Conservation (phyloP, 2,113 vertebrate species). For the Pteronura brasiliensis region DNA sequence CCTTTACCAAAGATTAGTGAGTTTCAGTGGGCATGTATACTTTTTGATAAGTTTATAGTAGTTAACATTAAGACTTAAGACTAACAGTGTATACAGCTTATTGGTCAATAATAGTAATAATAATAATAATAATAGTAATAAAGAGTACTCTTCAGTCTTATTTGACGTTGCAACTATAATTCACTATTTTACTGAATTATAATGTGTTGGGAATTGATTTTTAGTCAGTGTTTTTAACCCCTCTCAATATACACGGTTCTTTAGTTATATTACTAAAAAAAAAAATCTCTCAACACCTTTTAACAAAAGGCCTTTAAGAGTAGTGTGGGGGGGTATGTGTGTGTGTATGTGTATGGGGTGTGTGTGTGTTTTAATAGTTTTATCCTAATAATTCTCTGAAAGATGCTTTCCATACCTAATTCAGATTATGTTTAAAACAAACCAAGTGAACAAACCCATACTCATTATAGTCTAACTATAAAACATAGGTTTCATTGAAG, state of each 20-base stretch:
- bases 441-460: background rate
- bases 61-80: constrained; percentile 30
- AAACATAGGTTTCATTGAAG: constrained; percentile 1
- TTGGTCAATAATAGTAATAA: background rate
- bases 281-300: background rate
- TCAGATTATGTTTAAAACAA: background rate
- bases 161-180: background rate
- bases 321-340: background rate
- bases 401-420: background rate
- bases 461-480: background rate
- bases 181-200: constrained; percentile 27
- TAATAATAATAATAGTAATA: background rate
- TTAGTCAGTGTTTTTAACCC: background rate
- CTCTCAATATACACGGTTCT: background rate
- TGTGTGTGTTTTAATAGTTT: background rate
- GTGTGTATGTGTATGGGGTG: background rate
- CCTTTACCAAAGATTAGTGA: constrained; percentile 57
- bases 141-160: background rate
- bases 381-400: background rate
- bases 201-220: background rate
- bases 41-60: constrained; percentile 65
- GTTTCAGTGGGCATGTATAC: constrained; percentile 51
- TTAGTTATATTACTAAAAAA: background rate
- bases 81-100: constrained; percentile 56
- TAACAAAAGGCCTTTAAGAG: background rate